Evolutionary conservation across 2,797 vertebrate genomes (phyloP), one percentile per base, ranked within the genome.

Genomic region (Sebastes baramenuke): DNA sequence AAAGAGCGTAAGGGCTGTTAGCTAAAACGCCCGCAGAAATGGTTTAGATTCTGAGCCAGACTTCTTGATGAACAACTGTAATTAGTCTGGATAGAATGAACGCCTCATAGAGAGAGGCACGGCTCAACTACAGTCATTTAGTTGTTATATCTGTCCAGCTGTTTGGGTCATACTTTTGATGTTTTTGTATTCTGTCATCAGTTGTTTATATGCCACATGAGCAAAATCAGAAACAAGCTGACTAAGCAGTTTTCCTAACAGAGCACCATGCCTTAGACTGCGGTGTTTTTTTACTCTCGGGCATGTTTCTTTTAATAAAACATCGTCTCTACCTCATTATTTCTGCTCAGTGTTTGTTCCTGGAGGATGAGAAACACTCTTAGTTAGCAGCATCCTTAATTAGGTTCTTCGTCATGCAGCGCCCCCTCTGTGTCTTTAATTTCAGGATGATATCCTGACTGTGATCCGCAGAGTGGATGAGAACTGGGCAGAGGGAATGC

Each of bases 401-500:
- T 75, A 62, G 5, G 20, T 60, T 72, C 72, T 69, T 69, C 49
- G 58, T 89, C 77, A 76, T 2, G 22, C 61, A 12, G 16, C 1
- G 2, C 1, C 24, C 1, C 24, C 38, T 80, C 11, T 88, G 42
- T 84, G 55, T 81, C 58, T 77, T 75, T 14, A 49, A 60, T 80
- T 88, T 69, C 86, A 99, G 99, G 99, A 99, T 68, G 98, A 99
- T 86, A 96, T 99, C 91, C 94, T 99, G 91, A 99, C 98, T 25
- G 99, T 99, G 91, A 99, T 99, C 94, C 97, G 98, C 66, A 95
- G 99, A 79, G 99, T 99, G 89, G 99, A 99, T 94, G 98, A 99
- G 88, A 99, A 99, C 94, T 99, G 98, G 99, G 98, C 98, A 29
- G 99, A 99, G 96, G 99, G 99, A 91, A 99, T 99, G 99, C 95